Evolutionary conservation across 2,113 vertebrate species (phyloP).

Genomic region (Oncorhynchus keta): DNA sequence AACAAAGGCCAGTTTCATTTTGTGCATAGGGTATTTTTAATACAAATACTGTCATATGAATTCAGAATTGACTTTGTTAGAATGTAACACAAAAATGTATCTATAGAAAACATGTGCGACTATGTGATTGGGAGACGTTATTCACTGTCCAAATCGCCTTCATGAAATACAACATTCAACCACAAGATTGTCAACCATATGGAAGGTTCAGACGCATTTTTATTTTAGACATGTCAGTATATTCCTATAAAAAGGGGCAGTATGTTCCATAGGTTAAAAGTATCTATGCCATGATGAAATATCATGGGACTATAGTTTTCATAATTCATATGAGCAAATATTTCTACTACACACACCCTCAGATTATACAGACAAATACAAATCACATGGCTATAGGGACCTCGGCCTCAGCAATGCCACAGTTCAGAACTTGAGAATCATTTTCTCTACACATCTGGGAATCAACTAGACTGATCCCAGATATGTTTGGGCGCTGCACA

Average conservation of each 20-base stretch:
- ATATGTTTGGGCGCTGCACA: no score
- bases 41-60: constrained; percentile 4
- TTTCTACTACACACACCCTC: not conserved
- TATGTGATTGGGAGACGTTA: constrained; percentile 11
- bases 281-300: not conserved
- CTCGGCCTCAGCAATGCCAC: not conserved
- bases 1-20: not conserved
- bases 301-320: not conserved
- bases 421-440: not conserved
- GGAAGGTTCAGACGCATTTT: not conserved
- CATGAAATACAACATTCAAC: not conserved
- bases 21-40: not conserved
- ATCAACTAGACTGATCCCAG: no score
- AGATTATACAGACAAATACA: not conserved
- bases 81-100: constrained; percentile 28
- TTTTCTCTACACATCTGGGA: not conserved
- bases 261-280: not conserved
- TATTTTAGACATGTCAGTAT: not conserved
- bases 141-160: not conserved
- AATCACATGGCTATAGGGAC: not conserved
- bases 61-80: not conserved
- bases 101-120: constrained; percentile 19
- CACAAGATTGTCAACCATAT: not conserved
- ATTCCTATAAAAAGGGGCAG: not conserved
- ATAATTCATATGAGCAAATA: constrained; percentile 2